Percentiles rank a stretch among this genome's conserved stretches.
Evolutionary conservation across 2,113 vertebrate species (phyloP).

Genomic region (Hippocampus guttulatus): DNA sequence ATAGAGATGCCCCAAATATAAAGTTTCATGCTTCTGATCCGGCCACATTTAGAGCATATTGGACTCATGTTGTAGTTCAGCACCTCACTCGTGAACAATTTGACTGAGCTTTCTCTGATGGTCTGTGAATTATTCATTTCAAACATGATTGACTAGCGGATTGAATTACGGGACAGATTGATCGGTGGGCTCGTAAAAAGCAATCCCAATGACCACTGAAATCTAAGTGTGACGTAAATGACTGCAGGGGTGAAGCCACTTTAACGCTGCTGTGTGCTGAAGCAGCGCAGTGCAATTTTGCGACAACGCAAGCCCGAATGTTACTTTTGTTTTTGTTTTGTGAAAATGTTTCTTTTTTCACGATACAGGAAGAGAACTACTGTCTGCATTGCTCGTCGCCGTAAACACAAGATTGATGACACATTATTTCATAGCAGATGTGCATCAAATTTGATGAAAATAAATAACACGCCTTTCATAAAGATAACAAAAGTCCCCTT

Average conservation of each 20-base stretch:
- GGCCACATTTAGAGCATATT: slow-evolving; percentile 20
- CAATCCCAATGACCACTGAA: slow-evolving; percentile 54
- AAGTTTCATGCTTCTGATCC: slow-evolving; percentile 19
- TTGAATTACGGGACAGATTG: slow-evolving; percentile 65
- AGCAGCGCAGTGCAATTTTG: neutral
- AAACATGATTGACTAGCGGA: slow-evolving; percentile 59
- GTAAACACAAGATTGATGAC: neutral
- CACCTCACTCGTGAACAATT: slow-evolving; percentile 33
- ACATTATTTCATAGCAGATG: neutral
- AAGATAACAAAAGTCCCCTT: neutral
- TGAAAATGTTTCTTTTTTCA: neutral
- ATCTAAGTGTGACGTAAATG: slow-evolving; percentile 57
- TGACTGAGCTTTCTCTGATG: slow-evolving; percentile 47
- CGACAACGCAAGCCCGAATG: neutral
- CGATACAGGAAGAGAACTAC: neutral
- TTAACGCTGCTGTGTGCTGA: neutral
- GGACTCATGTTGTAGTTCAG: slow-evolving; percentile 21
- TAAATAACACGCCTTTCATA: neutral
- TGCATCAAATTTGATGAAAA: neutral
- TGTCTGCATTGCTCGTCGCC: neutral
- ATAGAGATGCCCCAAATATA: neutral
- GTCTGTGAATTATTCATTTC: slow-evolving; percentile 65
- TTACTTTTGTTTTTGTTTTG: too few relatives aligned
- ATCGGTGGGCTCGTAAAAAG: slow-evolving; percentile 60
- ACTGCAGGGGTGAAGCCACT: slow-evolving; percentile 31